Evolutionary conservation across 2,113 vertebrate genomes (phyloP).

Genomic region (Alethe diademata): DNA sequence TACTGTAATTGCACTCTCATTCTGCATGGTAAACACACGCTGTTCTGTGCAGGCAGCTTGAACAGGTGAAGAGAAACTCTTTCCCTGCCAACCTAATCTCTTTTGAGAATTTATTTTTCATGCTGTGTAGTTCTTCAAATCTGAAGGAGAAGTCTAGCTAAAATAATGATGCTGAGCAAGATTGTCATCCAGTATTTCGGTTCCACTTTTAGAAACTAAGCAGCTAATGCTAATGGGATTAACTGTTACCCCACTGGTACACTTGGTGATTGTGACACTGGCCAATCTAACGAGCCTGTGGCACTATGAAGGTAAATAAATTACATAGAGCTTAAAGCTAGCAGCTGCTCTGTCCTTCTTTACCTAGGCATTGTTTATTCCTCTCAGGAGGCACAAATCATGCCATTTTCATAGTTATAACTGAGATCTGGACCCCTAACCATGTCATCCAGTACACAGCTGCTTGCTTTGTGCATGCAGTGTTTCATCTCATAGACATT

Average conservation of each 20-base stretch:
- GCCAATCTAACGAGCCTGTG: neutral
- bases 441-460: neutral
- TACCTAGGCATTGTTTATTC: neutral
- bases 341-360: neutral
- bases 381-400: neutral
- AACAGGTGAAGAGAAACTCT: neutral
- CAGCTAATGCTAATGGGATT: slow-evolving; percentile 53
- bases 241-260: slow-evolving; percentile 24
- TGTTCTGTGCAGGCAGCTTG: neutral
- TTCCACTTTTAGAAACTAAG: slow-evolving; percentile 54
- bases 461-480: neutral
- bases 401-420: neutral
- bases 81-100: neutral
- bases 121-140: neutral
- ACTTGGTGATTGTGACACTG: neutral
- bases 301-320: slow-evolving; percentile 28
- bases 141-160: neutral
- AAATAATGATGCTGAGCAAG: slow-evolving; percentile 6
- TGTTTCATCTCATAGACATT: neutral
- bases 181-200: neutral
- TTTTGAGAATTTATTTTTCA: slow-evolving; percentile 15
- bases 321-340: neutral
- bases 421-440: neutral
- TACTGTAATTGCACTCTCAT: neutral
- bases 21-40: neutral